phyloP scores from a whole-genome alignment of 2,113 vertebrate genomes.

The Hippocampus guttulatus region DNA sequence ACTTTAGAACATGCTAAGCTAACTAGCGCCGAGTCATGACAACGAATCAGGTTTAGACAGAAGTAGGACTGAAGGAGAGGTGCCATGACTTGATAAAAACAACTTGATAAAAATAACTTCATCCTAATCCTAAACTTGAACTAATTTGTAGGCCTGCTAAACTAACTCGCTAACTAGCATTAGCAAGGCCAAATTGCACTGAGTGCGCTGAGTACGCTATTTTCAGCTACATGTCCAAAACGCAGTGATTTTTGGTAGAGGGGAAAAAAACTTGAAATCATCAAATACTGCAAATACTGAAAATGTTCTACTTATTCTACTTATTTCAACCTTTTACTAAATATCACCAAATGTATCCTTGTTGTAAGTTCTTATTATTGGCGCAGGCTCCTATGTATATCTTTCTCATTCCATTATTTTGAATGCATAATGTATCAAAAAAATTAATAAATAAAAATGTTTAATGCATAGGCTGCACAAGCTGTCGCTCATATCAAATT shows the following conservation, averaged over 20 bases:
- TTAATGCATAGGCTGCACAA: background rate
- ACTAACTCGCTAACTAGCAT: background rate
- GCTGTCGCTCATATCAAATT: constrained; percentile 5
- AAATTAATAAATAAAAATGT: too few relatives aligned
- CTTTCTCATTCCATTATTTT: background rate
- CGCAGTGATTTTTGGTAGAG: too few relatives aligned
- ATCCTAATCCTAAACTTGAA: background rate
- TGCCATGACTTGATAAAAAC: background rate
- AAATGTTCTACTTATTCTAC: too few relatives aligned
- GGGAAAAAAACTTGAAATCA: too few relatives aligned
- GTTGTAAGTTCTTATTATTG: background rate
- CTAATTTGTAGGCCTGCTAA: background rate
- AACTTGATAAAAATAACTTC: too few relatives aligned
- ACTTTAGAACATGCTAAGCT: background rate
- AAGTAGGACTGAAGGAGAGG: background rate
- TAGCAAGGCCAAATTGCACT: background rate
- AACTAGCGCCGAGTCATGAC: too few relatives aligned
- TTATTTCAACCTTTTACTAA: background rate
- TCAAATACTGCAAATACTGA: too few relatives aligned
- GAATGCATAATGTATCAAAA: background rate
- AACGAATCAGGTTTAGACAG: background rate
- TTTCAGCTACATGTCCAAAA: too few relatives aligned
- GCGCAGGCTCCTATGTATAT: background rate
- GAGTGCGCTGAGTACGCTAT: background rate
- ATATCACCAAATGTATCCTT: background rate